Base-by-base conservation (phyloP, 1,140 invertebrate genomes). In the Anoplophora glabripennis region DNA sequence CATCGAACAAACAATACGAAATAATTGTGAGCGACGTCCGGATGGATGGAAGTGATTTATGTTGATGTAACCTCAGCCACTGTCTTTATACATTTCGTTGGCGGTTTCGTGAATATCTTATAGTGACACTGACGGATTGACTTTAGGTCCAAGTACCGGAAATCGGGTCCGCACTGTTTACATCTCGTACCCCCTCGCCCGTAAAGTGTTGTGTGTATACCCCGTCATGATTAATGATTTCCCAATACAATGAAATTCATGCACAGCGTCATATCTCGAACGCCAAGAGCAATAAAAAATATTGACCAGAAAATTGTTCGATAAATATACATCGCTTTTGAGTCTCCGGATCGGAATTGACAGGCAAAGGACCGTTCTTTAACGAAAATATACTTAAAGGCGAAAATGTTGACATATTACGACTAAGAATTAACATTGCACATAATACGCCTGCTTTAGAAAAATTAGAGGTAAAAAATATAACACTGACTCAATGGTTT, bases 31-130 rank as follows among this genome's bases (percentile, higher is more conserved):
- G 49, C 35, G 49, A 52, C 37, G 49, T 52, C 49, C 49, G 36
- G 40, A 52, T 12, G 49, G 36, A 38, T 18, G 14, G 15, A 12
- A 52, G 34, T 52, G 49, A 52, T 52, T 52, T 52, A 52, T 52
- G 49, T 52, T 52, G 34, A 52, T 38, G 17, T 52, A 52, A 52
- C 49, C 49, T 52, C 49, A 52, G 18, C 49, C 49, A 52, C 49
- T 52, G 49, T 52, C 49, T 52, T 52, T 41, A 52, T 52, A 52
- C 49, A 52, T 52, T 52, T 52, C 49, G 40, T 52, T 52, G 49
- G 49, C n/a, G 18, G 46, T 37, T 52, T n/a, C 49, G 34, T 52
- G 49, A 52, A 52, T 52, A 52, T 52, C 49, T 52, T 52, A 14
- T 38, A 52, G n/a, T 52, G 49, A 52, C 49, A 52, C 49, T 52